Evolutionary conservation across 2,888 invertebrate species (phyloP).

Genomic region (Himalopsyche japonica): DNA sequence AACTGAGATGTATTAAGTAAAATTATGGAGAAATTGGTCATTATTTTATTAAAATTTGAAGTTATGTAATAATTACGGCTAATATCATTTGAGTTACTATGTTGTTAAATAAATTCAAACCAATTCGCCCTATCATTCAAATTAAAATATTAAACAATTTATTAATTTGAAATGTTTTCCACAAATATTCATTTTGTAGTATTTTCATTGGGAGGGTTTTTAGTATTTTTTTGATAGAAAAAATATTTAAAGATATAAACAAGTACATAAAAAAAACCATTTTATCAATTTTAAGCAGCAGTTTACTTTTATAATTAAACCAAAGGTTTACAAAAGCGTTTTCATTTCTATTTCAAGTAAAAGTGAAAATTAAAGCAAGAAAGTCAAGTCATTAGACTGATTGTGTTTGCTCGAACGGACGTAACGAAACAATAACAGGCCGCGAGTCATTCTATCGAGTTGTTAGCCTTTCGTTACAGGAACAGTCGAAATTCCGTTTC

Average conservation of each 20-base stretch:
- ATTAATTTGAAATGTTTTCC: too few relatives aligned
- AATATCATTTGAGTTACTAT: too few relatives aligned
- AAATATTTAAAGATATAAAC: neutral
- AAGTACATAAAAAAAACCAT: neutral
- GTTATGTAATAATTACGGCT: too few relatives aligned
- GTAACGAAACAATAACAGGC: slow-evolving; percentile 19
- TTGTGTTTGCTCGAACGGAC: slow-evolving; percentile 18
- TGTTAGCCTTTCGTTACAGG: neutral
- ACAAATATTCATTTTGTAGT: too few relatives aligned
- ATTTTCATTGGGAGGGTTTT: too few relatives aligned
- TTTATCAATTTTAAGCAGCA: neutral
- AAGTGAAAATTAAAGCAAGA: slow-evolving; percentile 6
- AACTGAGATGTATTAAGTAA: too few relatives aligned
- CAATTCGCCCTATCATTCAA: too few relatives aligned
- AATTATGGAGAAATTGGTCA: too few relatives aligned
- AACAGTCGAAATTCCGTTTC: neutral
- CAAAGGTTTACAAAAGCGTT: neutral
- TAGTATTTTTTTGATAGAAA: too few relatives aligned
- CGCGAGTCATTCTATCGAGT: neutral
- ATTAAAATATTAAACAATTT: too few relatives aligned
- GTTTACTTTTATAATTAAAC: neutral
- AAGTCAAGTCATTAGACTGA: slow-evolving; percentile 7
- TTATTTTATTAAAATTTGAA: too few relatives aligned
- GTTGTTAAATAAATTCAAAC: too few relatives aligned
- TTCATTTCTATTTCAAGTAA: neutral